Evolutionary conservation across 2,888 invertebrate species (phyloP).

Genomic region (Neoitamus cyanurus): DNA sequence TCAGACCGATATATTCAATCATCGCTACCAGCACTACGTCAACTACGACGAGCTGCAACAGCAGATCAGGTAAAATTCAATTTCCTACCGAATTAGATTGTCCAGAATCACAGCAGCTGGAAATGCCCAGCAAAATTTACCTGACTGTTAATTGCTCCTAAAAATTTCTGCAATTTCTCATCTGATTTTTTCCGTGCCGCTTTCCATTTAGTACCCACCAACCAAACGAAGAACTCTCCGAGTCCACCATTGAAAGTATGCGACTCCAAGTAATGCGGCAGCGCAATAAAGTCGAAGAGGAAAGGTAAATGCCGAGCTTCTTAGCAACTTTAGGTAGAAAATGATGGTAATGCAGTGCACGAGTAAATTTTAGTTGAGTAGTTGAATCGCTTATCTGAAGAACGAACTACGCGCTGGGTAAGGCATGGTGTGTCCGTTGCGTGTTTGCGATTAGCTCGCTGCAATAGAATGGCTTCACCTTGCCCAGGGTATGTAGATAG

Average conservation of each 20-base stretch:
- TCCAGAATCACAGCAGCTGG: background rate
- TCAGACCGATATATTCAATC: conserved; percentile 66
- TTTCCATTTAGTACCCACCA: conserved; percentile 52
- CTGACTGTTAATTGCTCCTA: background rate
- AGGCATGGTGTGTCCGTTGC: background rate
- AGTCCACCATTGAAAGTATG: conserved; percentile 85
- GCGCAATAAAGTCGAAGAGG: conserved; percentile 83
- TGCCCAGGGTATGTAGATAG: background rate
- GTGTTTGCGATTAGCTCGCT: background rate
- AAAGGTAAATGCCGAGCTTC: conserved; percentile 70
- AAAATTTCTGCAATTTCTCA: background rate
- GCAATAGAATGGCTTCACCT: background rate
- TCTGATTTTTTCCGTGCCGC: background rate
- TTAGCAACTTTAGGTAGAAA: background rate
- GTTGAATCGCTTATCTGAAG: background rate
- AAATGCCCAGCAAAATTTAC: background rate
- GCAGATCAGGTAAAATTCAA: conserved; percentile 76
- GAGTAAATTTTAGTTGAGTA: background rate
- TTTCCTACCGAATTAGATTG: background rate
- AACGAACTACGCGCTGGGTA: background rate
- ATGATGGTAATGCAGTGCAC: background rate
- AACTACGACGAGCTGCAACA: conserved; percentile 88
- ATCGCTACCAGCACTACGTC: conserved; percentile 76
- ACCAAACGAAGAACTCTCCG: conserved; percentile 75
- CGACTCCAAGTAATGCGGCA: conserved; percentile 82